These are phyloP conservation scores for Patagioenas fasciata DNA, from an alignment of 2,113 vertebrate species.

Conservation along the genomic window DNA sequence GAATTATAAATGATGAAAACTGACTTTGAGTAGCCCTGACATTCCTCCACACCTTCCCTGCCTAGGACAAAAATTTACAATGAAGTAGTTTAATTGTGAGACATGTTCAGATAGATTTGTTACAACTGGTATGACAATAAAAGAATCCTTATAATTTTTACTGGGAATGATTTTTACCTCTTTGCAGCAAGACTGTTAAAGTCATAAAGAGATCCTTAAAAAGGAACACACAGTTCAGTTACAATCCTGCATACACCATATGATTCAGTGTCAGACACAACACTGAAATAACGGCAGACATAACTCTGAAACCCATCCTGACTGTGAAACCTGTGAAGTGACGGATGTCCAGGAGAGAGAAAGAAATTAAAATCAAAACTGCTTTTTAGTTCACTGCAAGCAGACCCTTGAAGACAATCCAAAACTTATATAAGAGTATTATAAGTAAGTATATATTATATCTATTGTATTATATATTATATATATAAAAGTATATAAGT, in stretches of 20 bases:
- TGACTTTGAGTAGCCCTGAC: background rate
- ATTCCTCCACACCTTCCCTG: background rate
- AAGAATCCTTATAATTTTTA: background rate
- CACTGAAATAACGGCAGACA: background rate
- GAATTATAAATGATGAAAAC: background rate
- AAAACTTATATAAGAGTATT: background rate
- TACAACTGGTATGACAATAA: background rate
- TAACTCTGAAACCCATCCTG: background rate
- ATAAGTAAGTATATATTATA: too few relatives aligned
- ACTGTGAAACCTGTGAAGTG: background rate
- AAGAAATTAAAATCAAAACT: constrained; percentile 13
- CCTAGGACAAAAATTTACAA: background rate
- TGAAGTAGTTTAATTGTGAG: background rate
- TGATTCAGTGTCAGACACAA: background rate
- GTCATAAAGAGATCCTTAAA: background rate
- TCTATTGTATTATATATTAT: too few relatives aligned
- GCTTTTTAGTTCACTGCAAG: background rate
- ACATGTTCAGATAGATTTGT: background rate
- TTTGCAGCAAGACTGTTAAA: background rate
- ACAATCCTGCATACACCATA: background rate
- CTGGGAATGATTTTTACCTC: background rate
- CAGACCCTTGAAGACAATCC: background rate
- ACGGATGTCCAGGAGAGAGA: background rate
- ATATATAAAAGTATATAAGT: too few relatives aligned
- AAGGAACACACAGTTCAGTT: background rate